A percentile compares a stretch with the other conserved stretches of the same genome.
These are phyloP conservation scores for Drosophila percnosoma DNA, from an alignment of 2,888 invertebrate genomes.

Conservation along the genomic window DNA sequence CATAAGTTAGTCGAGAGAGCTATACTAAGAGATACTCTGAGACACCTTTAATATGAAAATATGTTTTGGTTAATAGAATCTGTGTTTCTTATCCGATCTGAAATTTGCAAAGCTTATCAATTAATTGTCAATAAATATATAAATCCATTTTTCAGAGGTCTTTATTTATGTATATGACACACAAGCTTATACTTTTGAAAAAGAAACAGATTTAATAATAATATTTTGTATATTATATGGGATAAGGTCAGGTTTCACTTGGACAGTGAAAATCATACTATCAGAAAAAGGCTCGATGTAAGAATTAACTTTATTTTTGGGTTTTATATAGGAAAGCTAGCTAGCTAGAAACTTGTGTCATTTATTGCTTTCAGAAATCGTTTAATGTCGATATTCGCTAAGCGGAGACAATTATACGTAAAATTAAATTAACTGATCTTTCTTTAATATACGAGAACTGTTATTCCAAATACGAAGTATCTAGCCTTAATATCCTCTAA, in stretches of 20 bases:
- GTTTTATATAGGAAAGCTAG: not conserved
- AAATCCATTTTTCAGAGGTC: not conserved
- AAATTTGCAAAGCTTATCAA: not conserved
- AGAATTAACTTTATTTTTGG: not conserved
- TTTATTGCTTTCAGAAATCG: not conserved
- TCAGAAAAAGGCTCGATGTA: not conserved
- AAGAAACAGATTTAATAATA: not conserved
- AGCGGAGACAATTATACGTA: not conserved
- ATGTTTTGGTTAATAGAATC: not conserved
- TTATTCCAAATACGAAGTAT: not conserved
- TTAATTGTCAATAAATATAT: not conserved
- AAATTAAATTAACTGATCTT: fast-evolving
- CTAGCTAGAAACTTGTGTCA: no score
- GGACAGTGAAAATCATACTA: not conserved
- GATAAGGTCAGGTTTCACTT: not conserved
- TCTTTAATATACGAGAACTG: not conserved
- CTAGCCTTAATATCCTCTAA: not conserved
- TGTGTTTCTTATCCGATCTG: not conserved
- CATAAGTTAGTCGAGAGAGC: not conserved
- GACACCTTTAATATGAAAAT: not conserved
- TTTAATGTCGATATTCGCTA: not conserved
- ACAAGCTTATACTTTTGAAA: not conserved
- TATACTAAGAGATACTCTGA: not conserved
- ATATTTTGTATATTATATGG: not conserved
- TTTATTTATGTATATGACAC: not conserved